Evolutionary conservation across 2,113 vertebrate genomes (phyloP), one percentile per base, ranked within the genome.

Genomic region (Turdus rufiventris): DNA sequence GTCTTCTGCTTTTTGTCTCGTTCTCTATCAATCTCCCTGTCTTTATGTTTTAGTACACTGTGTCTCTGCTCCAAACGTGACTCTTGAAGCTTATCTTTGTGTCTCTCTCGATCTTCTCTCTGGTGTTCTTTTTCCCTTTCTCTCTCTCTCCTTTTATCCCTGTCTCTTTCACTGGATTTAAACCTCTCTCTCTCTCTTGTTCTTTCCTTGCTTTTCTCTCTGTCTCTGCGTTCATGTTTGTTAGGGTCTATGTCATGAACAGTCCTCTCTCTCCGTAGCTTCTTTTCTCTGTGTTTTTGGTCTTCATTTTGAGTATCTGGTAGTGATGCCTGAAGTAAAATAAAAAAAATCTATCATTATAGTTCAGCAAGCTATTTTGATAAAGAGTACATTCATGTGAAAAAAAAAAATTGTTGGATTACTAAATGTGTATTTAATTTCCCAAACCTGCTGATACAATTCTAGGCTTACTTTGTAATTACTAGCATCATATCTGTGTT

Each of bases 201-300:
- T 93, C 97, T 65, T 57, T 97, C 96, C 96, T 96, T 97, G 93
- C 96, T 85, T 76, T 89, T 95, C 38, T 87, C 81, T 94, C 96
- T 80, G 33, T 91, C 97, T 92, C 34, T 96, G 29, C 33, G 80
- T 82, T 96, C 94, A 51, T 96, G 76, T 58, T 65, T 91, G 66
- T 56, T 16, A 18, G 90, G 89, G 10, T 66, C 93, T n/a, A 16
- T 3, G 17, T 91, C 97, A 26, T 66, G 29, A 75, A 68, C 8
- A 34, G 89, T 93, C 7, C 45, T 80, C 9, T 97, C 97, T 88
- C 88, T 96, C 24, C 14, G 86, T 31, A 34, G 62, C 78, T 96
- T 97, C 86, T 93, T 97, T 74, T 97, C 97, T 79, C 84, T 96
- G 72, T 93, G 95, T 40, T 95, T 97, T 88, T 75, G 98, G 8